These are phyloP conservation scores for Excalfactoria chinensis DNA, from an alignment of 2,113 vertebrate species.

Conservation along the genomic window DNA sequence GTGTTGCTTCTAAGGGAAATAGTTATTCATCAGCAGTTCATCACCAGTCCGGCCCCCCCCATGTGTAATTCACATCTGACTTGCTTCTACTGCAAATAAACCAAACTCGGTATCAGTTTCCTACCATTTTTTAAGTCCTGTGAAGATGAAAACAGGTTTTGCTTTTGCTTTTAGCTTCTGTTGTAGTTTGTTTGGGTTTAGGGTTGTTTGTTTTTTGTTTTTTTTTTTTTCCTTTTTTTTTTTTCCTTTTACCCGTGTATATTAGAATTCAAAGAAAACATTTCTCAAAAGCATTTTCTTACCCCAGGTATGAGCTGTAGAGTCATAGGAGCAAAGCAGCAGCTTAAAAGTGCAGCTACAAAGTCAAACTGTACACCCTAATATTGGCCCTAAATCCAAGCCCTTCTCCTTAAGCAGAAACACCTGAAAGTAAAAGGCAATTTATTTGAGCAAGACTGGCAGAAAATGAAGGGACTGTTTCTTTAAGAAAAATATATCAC, in stretches of 20 bases:
- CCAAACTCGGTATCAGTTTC: not conserved
- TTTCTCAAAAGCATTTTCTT: not conserved
- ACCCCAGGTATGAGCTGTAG: not conserved
- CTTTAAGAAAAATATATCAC: not conserved
- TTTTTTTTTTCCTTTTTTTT: too few relatives aligned
- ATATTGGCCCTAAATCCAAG: not conserved
- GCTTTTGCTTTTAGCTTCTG: not conserved
- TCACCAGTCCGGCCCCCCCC: not conserved
- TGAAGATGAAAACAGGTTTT: not conserved
- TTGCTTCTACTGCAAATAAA: not conserved
- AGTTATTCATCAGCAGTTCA: not conserved
- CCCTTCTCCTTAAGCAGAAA: not conserved
- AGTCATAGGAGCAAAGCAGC: not conserved
- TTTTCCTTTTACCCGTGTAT: not conserved
- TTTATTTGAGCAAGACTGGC: not conserved
- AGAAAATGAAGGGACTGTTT: not conserved
- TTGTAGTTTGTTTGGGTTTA: not conserved
- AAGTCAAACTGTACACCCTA: not conserved
- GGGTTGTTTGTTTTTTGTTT: too few relatives aligned
- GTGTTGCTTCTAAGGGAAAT: not conserved
- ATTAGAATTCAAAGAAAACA: not conserved
- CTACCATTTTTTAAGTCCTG: not conserved
- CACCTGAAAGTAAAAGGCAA: not conserved
- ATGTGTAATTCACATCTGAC: not conserved
- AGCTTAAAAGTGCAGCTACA: not conserved